Evolutionary conservation across 2,888 invertebrate genomes (phyloP).

Genomic region (Tachina grossa): DNA sequence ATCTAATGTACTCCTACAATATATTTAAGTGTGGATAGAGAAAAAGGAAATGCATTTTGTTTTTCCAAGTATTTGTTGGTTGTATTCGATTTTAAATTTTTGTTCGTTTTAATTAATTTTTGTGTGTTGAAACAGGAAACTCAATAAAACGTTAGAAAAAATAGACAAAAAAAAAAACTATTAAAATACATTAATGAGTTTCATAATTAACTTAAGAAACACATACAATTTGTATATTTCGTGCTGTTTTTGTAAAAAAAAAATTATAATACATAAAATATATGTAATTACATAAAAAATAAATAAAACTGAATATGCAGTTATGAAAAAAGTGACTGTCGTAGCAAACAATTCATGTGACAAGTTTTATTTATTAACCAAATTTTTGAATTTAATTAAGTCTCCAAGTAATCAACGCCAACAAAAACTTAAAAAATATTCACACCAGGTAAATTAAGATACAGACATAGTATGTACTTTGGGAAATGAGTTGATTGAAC

Average conservation of each 20-base stretch:
- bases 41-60: slow-evolving; percentile 58
- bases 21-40: not conserved
- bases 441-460: not conserved
- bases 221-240: slow-evolving; percentile 8
- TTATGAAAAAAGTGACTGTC: not conserved
- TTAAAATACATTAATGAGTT: slow-evolving; percentile 29
- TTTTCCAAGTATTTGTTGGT: slow-evolving; percentile 53
- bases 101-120: slow-evolving; percentile 33
- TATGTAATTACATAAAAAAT: not conserved
- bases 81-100: slow-evolving; percentile 27
- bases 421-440: slow-evolving; percentile 32
- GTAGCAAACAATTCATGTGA: slow-evolving; percentile 25
- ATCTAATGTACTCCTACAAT: not conserved
- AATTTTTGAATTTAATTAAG: slow-evolving; percentile 40
- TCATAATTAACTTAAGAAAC: slow-evolving; percentile 20
- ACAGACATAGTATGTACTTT: not conserved
- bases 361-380: slow-evolving; percentile 41
- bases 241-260: slow-evolving; percentile 2
- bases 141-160: slow-evolving; percentile 36
- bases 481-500: slow-evolving; percentile 26
- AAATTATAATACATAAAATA: not conserved
- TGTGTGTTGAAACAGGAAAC: slow-evolving; percentile 40
- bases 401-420: slow-evolving; percentile 10
- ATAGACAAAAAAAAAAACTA: not conserved
- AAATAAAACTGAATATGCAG: slow-evolving; percentile 2